These are phyloP conservation scores for Periphyllus acericola DNA, from an alignment of 2,888 invertebrate genomes.

Conservation along the genomic window DNA sequence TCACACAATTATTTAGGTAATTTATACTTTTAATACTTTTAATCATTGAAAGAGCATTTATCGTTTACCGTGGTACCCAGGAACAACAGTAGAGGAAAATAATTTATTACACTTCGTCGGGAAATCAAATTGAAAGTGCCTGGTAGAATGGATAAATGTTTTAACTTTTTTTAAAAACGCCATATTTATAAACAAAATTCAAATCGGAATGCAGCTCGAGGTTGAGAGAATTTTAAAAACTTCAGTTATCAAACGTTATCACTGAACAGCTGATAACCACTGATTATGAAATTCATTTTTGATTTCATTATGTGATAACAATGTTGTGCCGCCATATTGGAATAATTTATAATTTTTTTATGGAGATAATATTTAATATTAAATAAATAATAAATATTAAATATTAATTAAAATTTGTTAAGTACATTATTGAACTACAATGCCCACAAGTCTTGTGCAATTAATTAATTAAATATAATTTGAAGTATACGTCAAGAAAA, in stretches of 20 bases:
- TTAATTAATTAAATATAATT: neutral
- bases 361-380: too few relatives aligned
- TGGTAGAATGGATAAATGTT: neutral
- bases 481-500: neutral
- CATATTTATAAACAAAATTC: neutral
- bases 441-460: neutral
- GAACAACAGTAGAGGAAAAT: neutral
- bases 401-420: too few relatives aligned
- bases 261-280: conserved; percentile 13
- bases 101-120: conserved; percentile 3
- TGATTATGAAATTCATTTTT: too few relatives aligned
- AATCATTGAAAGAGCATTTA: neutral
- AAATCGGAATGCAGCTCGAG: too few relatives aligned
- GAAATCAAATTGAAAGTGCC: neutral
- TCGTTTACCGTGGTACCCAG: neutral
- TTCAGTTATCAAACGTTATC: neutral
- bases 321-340: too few relatives aligned
- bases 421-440: too few relatives aligned
- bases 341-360: too few relatives aligned
- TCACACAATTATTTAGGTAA: neutral
- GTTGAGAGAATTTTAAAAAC: too few relatives aligned
- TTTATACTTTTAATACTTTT: neutral
- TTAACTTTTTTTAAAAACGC: neutral
- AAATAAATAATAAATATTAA: too few relatives aligned
- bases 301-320: too few relatives aligned